Base-by-base conservation (phyloP, 2,888 invertebrate genomes). In the Liodrosophila aerea region DNA sequence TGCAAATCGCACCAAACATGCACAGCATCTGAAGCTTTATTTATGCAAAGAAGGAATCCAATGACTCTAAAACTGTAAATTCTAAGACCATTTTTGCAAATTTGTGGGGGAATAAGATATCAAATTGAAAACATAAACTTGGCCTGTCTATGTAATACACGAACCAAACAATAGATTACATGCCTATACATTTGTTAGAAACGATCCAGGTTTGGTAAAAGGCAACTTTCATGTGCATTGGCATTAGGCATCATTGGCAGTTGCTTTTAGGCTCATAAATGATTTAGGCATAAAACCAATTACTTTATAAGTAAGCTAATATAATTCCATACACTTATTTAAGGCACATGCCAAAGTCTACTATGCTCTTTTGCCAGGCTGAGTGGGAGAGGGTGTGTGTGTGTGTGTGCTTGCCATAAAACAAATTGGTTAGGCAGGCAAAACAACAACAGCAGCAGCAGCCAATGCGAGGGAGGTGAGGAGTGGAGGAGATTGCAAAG, bases 341-440 rank as follows among this genome's bases (percentile, higher is more conserved):
- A 59, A 52, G 39, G 51, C 51, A 44, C 22, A 56, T 51, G 37
- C 15, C n/a, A 43, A 66, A 46, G 41, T 53, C 50, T 22, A 45
- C 18, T 11, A 49, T 45, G 34, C 44, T 37, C 15, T 22, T 37
- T 15, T n/a, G 11, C n/a, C 22, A 36, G 8, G 27, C 40, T 18
- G 15, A 33, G 7, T 33, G 27, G 16, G 33, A 49, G 45, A 33
- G 45, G 39, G 43, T 34, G 12, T 29, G 45, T 50, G 39, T 18
- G 34, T 8, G 22, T 63, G 51, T 39, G 61, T 52, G 61, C 49
- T 40, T 59, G 64, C 67, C 84, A 80, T 78, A 80, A 83, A 78
- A 78, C 77, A 83, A 78, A 78, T 83, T 83, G 81, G 76, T 54
- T 68, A 56, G 76, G 65, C 64, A 60, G 64, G 58, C 57, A 64